These are phyloP conservation scores for Balaeniceps rex DNA, from an alignment of 2,113 vertebrate species.

Conservation along the genomic window DNA sequence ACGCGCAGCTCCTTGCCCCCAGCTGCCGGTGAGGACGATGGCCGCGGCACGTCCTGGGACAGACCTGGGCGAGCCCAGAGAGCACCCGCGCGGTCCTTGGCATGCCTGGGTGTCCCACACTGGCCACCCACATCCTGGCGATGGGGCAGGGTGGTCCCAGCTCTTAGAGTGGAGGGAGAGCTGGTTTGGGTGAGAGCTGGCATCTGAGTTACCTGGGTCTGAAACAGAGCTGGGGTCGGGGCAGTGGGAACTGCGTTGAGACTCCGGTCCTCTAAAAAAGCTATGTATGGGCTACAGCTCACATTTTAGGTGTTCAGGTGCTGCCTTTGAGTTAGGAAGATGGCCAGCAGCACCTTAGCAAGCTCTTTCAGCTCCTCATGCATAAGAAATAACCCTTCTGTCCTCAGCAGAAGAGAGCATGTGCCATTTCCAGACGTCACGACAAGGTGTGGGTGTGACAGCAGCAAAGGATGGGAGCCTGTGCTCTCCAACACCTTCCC, in stretches of 20 bases:
- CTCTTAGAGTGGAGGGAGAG: background rate
- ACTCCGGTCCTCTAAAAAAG: background rate
- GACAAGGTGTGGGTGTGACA: accelerated
- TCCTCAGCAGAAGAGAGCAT: background rate
- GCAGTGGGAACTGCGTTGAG: background rate
- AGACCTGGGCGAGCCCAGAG: background rate
- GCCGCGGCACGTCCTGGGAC: background rate
- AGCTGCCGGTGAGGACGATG: background rate
- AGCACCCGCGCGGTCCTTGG: accelerated
- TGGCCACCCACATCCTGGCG: accelerated
- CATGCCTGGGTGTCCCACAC: background rate
- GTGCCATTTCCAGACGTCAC: background rate
- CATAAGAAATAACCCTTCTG: background rate
- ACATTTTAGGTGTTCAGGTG: background rate
- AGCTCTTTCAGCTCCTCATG: background rate
- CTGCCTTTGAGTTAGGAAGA: background rate
- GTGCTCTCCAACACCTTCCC: background rate
- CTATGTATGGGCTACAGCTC: background rate
- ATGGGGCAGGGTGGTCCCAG: background rate
- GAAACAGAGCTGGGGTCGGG: background rate
- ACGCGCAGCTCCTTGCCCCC: background rate
- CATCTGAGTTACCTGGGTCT: background rate
- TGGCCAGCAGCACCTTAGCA: background rate
- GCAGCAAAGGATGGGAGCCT: background rate
- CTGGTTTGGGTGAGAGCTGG: background rate